Evolutionary conservation across 2,888 invertebrate genomes (phyloP), one percentile per base, ranked within the genome.

Genomic region (Spodoptera littoralis): DNA sequence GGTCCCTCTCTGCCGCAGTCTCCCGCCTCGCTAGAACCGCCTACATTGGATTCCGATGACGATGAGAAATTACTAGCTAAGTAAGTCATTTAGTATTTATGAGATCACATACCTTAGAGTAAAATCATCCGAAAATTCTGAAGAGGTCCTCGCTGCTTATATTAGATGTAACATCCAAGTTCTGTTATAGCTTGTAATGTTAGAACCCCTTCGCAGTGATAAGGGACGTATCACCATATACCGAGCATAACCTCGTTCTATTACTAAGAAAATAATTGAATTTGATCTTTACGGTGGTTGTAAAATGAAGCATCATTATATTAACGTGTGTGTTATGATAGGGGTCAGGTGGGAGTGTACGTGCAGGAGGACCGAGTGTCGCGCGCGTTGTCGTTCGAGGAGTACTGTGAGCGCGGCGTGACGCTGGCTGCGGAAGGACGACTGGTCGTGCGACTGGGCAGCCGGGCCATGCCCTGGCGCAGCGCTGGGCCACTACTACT

Each of bases 1-100:
- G 99, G 99, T 47, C 98, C 98, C 45, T 99, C 99, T 56, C 94
- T 99, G 80, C 98, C 99, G 9, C 98, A 99, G 88, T 99, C 99
- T 53, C 98, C 98, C 18, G 97, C 98, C 83, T 98, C 98, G 70
- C 96, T 98, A 64, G 98, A 98, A 80, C 97, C 98, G 24, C 97
- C 96, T 63, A 93, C 95, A n/a, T 88, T 97, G 49, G 98, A 98
- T 89, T 97, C 97, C 8, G 98, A 98, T 87, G 98, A 97, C 85
- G 98, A 98, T 70, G 98, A 98, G 48, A 96, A 96, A 83, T 93
- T 95, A 63, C 92, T 95, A 24, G 95, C 95, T 79, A 95, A 94
- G 95, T 95, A 71, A 86, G 91, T 36, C 36, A 9, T 9, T 9
- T 36, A 36, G 0, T 36, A 36, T 36, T 36, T 36, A 8, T 27